Base-by-base conservation (phyloP, 1,140 invertebrate species). In the Caenorhabditis remanei region DNA sequence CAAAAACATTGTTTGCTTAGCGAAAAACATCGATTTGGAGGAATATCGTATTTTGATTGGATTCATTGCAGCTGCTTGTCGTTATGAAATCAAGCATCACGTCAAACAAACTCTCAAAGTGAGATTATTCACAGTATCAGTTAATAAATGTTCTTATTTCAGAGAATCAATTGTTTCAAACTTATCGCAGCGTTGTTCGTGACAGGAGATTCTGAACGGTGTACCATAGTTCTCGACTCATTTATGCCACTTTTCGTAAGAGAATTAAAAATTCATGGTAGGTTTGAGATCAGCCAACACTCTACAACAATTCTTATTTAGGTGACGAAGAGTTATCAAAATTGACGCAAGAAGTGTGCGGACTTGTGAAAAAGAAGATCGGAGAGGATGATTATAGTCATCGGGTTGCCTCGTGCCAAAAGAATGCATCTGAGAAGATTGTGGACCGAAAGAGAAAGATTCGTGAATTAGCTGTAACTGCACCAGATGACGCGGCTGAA, bases 161-260 rank as follows among this genome's bases (percentile, higher is more conserved):
- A 89, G 88, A 79, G 88, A 85, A 43, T 79, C 14, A 89, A 46
- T 63, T 65, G 85, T 32, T 89, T 89, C 50, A 89, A 89, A 83
- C 46, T 88, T 4, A 65, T 65, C 9, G 88, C 88, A 43, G 88
- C 88, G n/a, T 55, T 89, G 8, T 71, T 85, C 43, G 58, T 89
- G 8, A 82, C 61, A 40, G 79, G 55, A 46, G 83, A 88, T 24
- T 6, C 41, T 14, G 53, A 41, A 46, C 50, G 61, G 19, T 48
- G n/a, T 41, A 65, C 55, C 11, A n/a, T 58, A 55, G 16, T 89
- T 16, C 55, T 86, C 13, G 71, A 82, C 7, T 19, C 50, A 53
- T 88, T 89, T 46, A 58, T 89, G 56, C 83, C 84, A 4, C 71
- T 88, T 46, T 41, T 89, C 7, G 84, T 83, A 16, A 56, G 88